A percentile compares a stretch with the other conserved stretches of the same genome.
phyloP scores from a whole-genome alignment of 2,888 invertebrate genomes.

The Pristionchus mayeri region DNA sequence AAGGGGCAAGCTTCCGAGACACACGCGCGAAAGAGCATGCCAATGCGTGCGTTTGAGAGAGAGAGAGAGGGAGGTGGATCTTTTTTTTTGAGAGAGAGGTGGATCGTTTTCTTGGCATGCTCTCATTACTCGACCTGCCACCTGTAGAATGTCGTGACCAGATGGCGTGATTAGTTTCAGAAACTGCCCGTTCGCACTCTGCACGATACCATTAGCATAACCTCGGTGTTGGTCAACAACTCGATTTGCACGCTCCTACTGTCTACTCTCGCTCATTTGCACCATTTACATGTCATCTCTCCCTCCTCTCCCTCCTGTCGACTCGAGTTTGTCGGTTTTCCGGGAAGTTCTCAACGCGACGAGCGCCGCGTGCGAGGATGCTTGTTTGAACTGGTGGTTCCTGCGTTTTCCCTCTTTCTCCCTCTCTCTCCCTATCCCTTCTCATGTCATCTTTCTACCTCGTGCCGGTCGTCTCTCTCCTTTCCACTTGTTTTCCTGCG shows the following conservation, averaged over 20 bases:
- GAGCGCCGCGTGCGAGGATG: neutral
- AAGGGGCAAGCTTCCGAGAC: no score
- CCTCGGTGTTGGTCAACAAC: neutral
- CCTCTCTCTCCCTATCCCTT: neutral
- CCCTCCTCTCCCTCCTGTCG: neutral
- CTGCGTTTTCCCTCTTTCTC: neutral
- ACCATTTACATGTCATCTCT: slow-evolving; percentile 22
- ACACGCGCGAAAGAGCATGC: no score
- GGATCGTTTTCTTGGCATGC: no score
- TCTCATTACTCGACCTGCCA: no score
- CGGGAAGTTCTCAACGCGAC: neutral
- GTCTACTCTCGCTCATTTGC: neutral
- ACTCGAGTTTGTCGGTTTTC: slow-evolving; percentile 10
- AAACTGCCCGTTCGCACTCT: no score
- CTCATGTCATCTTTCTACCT: neutral
- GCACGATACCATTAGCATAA: no score
- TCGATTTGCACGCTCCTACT: neutral
- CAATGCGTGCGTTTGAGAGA: no score
- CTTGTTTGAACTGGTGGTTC: slow-evolving; percentile 42
- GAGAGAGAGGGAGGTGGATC: no score
- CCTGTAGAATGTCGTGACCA: no score
- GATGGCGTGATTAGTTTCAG: no score
- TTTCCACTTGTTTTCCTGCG: neutral
- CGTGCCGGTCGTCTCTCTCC: neutral
- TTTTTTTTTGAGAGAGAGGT: no score